Base-by-base conservation (phyloP, 92 coral and sea anemone species). In the Porites evermanni region DNA sequence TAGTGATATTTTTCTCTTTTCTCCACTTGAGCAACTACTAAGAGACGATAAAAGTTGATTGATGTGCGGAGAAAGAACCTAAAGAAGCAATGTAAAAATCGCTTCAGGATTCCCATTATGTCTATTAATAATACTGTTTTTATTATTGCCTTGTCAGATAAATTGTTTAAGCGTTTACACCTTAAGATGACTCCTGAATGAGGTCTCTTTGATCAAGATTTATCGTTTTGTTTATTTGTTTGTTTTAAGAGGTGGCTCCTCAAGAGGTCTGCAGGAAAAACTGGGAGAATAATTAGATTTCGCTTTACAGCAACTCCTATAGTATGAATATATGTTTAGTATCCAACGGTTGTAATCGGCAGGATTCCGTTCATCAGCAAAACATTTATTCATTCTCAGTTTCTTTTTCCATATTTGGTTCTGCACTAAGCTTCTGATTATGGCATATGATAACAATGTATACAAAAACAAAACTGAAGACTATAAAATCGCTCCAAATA, bases 321-420 rank as follows among this genome's bases (percentile, higher is more conserved):
- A 38, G 13, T 32, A 70, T 23, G 24, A 32, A 6, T 72, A 50
- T 17, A n/a, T 1, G 19, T 72, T 60, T 72, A 12, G 59, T 47
- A n/a, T 38, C 47, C 47, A 38, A 38, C 47, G 8, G 24, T 6
- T 16, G 67, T 51, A 68, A 26, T 19, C 77, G 56, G 67, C 76
- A 14, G 67, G 75, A 67, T 80, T 80, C 76, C 19, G 13, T 18
- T 11, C 9, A 2, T 14, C 6, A 51, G 8, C 64, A 9, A 20
- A 12, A 7, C 16, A 12, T 9, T 19, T 47, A 29, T 2, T 56
- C 20, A 61, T 60, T 32, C 32, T 7, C 12, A 24, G 13, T 8
- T 7, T 24, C 16, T 80, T 70, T 44, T 26, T 54, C 85, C 67
- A 80, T 80, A 80, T 80, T 80, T 80, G 85, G 85, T 68, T 23